A percentile compares a stretch with the other conserved stretches of the same genome.
Evolutionary conservation across 2,888 invertebrate species (phyloP).

Genomic region (Hemaris fuciformis): DNA sequence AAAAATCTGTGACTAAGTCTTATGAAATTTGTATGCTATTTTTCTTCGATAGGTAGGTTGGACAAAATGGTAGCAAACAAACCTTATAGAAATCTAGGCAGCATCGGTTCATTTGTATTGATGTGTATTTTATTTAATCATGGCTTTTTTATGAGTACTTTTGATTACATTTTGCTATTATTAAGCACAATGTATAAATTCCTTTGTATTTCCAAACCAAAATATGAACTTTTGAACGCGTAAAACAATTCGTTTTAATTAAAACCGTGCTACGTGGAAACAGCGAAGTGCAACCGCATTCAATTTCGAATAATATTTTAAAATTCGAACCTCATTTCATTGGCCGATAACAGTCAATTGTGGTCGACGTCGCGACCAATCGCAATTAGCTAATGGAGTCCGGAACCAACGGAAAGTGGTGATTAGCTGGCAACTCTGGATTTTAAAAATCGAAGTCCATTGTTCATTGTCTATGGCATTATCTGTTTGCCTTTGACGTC

Average conservation of each 20-base stretch:
- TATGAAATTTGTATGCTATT: too few species aligned
- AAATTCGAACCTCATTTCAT: constrained; percentile 25
- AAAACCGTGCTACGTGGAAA: not conserved
- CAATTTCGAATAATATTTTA: constrained; percentile 6
- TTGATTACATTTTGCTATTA: too few species aligned
- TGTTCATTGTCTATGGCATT: constrained; percentile 17
- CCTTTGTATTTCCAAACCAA: too few species aligned
- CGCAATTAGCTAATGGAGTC: constrained; percentile 53
- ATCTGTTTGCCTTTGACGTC: constrained; percentile 7
- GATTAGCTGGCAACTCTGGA: constrained; percentile 23
- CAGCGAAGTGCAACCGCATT: not conserved
- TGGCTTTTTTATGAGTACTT: too few species aligned
- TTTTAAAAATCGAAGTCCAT: constrained; percentile 24
- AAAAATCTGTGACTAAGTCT: too few species aligned
- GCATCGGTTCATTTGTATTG: too few species aligned
- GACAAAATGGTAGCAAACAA: too few species aligned
- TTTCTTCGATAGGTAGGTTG: too few species aligned
- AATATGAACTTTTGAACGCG: too few species aligned
- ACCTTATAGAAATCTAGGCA: too few species aligned
- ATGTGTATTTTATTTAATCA: too few species aligned
- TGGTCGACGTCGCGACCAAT: constrained; percentile 38
- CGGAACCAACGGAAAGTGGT: constrained; percentile 31
- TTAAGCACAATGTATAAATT: too few species aligned
- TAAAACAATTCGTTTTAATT: constrained; percentile 5
- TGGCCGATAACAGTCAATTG: constrained; percentile 32